Base-by-base conservation (phyloP, 2,113 vertebrate genomes). In the Athene cunicularia region DNA sequence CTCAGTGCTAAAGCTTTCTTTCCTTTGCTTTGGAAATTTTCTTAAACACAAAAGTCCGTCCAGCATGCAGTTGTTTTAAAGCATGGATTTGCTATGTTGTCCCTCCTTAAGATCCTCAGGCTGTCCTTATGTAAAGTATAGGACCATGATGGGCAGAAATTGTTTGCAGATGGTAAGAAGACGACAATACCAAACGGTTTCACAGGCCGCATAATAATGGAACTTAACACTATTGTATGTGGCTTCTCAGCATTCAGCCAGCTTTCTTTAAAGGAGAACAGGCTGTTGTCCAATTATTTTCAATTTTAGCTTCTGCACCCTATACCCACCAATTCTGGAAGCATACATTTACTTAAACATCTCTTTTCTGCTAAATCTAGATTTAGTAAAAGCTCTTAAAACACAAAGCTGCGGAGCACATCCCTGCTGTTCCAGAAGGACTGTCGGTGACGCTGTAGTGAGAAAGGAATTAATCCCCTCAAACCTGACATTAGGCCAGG, bases 131-230 rank as follows among this genome's bases (percentile, higher is more conserved):
- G 52, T 88, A 62, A 91, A 74, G 56, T 86, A 63, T 74, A 91
- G 88, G 75, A 86, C 60, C 76, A 50, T 27, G 80, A 80, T 71
- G 76, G 80, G 56, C 63, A 91, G 75, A 70, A 82, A 95, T 79
- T 74, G 80, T 73, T 95, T 93, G 80, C 91, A 82, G 64, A 82
- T 95, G 88, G 64, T 39, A 83, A 58, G 77, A 80, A 30, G 59
- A 62, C 0, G 15, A 70, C 71, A 86, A 86, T 74, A 74, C n/a
- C 70, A 66, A 90, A 87, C 0, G 4, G 35, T 62, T 92, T 96
- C 43, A 64, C 68, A 49, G 73, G 73, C 73, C 79, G 66, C 32
- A 55, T 70, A 77, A 62, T 50, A 88, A 80, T 55, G 60, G 52
- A 93, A 80, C 50, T 85, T 85, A 91, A 85, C 53, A 32, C 53